These are phyloP conservation scores for Diploptera punctata DNA, from an alignment of 2,888 invertebrate species.

Conservation along the genomic window DNA sequence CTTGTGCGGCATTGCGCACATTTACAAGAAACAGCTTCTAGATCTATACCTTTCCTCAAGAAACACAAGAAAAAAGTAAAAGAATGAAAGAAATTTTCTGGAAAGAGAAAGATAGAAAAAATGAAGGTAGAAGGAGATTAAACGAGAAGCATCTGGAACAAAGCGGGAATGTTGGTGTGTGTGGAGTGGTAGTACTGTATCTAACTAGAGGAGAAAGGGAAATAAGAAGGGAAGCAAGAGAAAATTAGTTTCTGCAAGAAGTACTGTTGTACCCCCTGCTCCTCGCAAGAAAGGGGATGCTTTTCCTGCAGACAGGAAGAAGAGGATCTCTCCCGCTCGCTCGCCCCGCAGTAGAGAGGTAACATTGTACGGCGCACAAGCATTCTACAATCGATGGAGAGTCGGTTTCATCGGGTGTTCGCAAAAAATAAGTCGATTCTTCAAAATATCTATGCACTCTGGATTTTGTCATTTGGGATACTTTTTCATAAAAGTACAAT, in stretches of 20 bases:
- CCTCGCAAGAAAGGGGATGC: neutral
- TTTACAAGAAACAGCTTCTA: neutral
- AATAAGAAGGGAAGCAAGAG: slow-evolving; percentile 29
- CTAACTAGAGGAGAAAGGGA: slow-evolving; percentile 7
- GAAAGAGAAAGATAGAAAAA: slow-evolving; percentile 3
- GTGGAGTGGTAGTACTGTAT: slow-evolving; percentile 7
- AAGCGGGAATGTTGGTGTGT: neutral
- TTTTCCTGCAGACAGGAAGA: neutral
- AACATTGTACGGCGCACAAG: neutral
- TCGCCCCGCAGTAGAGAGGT: neutral
- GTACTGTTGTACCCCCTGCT: slow-evolving; percentile 19
- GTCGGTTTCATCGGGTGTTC: slow-evolving; percentile 9
- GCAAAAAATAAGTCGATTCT: neutral
- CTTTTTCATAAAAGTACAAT: too few species aligned
- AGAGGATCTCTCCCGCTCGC: neutral
- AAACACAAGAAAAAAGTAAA: neutral
- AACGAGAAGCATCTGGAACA: slow-evolving; percentile 11
- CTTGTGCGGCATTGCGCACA: too few species aligned
- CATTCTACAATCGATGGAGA: slow-evolving; percentile 14
- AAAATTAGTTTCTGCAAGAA: slow-evolving; percentile 39
- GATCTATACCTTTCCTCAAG: neutral
- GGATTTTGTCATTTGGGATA: too few species aligned
- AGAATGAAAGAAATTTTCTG: neutral
- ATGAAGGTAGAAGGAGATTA: slow-evolving; percentile 15
- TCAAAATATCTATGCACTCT: too few species aligned